Evolutionary conservation across 2,113 vertebrate genomes (phyloP).

Genomic region (Panurus biarmicus): DNA sequence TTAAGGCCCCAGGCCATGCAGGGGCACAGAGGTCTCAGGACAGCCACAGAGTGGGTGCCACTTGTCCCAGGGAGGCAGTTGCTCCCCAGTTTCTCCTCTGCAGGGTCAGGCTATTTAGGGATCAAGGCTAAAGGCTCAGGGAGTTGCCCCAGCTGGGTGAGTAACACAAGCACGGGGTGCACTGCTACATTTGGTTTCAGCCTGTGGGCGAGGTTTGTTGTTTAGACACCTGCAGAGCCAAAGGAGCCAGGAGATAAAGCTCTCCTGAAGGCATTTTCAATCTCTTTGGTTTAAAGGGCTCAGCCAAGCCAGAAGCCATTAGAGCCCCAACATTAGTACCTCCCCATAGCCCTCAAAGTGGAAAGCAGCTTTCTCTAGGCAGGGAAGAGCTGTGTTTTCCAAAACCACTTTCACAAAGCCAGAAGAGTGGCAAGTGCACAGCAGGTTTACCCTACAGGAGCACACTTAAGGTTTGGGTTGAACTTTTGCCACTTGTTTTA

Average conservation of each 20-base stretch:
- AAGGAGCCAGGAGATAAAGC: neutral
- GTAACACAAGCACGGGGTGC: accelerated
- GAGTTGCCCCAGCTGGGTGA: neutral
- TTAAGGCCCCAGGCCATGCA: accelerated
- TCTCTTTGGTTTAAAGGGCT: neutral
- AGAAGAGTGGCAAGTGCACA: accelerated
- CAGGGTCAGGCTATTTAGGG: neutral
- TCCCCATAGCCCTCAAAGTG: neutral
- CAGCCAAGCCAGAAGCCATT: neutral
- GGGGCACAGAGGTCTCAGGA: neutral
- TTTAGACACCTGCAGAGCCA: neutral
- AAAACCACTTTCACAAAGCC: neutral
- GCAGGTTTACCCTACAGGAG: neutral
- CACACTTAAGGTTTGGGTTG: neutral
- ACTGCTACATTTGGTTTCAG: neutral
- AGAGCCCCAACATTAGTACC: neutral
- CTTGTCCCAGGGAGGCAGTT: neutral
- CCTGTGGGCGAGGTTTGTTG: accelerated
- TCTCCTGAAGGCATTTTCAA: neutral
- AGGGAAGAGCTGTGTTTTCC: neutral
- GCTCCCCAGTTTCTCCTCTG: accelerated
- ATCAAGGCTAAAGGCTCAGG: neutral
- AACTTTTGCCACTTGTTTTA: neutral
- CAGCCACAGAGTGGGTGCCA: accelerated
- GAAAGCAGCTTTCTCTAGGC: neutral